Evolutionary conservation across 35 echinoderm and acorn worm genomes (phyloP), one percentile per base, ranked within the genome.

Genomic region (Chiridota heheva): DNA sequence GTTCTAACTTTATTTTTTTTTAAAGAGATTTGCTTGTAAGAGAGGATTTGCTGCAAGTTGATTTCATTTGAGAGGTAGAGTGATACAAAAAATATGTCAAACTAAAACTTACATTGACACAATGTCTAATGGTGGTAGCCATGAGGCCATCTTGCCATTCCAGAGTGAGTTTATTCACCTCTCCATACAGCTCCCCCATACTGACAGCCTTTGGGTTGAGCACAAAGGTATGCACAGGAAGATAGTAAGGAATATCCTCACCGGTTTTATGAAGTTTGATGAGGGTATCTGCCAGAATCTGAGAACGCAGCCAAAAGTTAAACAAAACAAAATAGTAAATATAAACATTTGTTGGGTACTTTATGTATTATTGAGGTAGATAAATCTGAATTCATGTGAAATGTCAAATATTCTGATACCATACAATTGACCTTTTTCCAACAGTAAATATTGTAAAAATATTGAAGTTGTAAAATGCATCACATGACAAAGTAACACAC

Each of bases 81-180:
- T n/a, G n/a, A 25, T 69, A 22, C 7, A 20, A 36, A 40, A 36
- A 34, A 69, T 33, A 35, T 8, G 71, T 47, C 27, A 8, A 35
- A 6, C 8, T 63, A n/a, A n/a, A n/a, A 91, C 93, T 97, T 81
- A 97, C 94, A 66, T 30, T 76, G 10, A 83, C 70, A 60, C 88
- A 74, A 28, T 87, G 74, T 66, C 94, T 91, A 74, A 97, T 81
- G n/a, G 82, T 91, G 26, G 82, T 81, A 48, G 89, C 94, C 94
- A 97, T 97, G 27, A 97, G 59, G 35, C 93, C 94, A 81, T 97
- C 94, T 42, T 97, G 94, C 94, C 94, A 97, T 38, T 97, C 94
- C 32, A 97, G 64, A 43, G 94, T 97, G 25, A 97, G 94, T 65
- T 91, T 97, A 38, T 97, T 97, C 79, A 97, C 66, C 72, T 97